These are phyloP conservation scores for Catharus fuscescens DNA, from an alignment of 2,113 vertebrate genomes.

Conservation along the genomic window DNA sequence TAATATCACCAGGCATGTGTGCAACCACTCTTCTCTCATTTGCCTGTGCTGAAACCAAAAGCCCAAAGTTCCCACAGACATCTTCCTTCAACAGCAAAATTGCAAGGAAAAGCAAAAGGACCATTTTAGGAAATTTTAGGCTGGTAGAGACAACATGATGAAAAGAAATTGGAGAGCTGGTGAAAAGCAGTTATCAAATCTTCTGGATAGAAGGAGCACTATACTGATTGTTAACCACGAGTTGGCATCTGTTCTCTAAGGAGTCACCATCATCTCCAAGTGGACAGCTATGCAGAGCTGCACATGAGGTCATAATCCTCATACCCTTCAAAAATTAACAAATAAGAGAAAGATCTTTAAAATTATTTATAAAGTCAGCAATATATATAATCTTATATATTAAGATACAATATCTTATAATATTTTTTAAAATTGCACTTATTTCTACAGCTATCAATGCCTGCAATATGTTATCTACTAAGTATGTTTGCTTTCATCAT, in stretches of 20 bases:
- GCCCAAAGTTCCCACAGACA: slow-evolving; percentile 71
- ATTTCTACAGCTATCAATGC: background rate
- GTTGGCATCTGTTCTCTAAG: slow-evolving; percentile 56
- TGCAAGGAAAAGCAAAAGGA: slow-evolving; percentile 80
- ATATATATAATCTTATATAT: background rate
- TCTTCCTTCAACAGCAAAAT: slow-evolving; percentile 77
- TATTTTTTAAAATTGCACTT: background rate
- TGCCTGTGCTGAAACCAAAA: slow-evolving; percentile 80
- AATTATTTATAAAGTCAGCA: background rate
- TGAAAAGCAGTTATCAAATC: slow-evolving; percentile 6
- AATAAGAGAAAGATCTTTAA: slow-evolving; percentile 8
- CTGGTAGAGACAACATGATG: slow-evolving; percentile 77
- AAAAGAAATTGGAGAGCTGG: background rate
- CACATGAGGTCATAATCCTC: slow-evolving; percentile 62
- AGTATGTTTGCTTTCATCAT: background rate
- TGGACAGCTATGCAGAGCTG: slow-evolving; percentile 35
- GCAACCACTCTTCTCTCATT: slow-evolving; percentile 94
- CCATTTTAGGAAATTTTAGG: slow-evolving; percentile 84
- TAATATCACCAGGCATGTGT: slow-evolving; percentile 93
- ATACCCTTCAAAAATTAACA: slow-evolving; percentile 72
- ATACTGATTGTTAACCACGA: slow-evolving; percentile 11
- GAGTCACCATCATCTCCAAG: slow-evolving; percentile 29
- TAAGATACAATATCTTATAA: background rate
- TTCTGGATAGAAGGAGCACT: slow-evolving; percentile 15
- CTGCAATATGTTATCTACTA: background rate